Percentiles rank a stretch among this genome's conserved stretches.
Conservation (phyloP, 1,140 invertebrate species). For the Eueides isabella region DNA sequence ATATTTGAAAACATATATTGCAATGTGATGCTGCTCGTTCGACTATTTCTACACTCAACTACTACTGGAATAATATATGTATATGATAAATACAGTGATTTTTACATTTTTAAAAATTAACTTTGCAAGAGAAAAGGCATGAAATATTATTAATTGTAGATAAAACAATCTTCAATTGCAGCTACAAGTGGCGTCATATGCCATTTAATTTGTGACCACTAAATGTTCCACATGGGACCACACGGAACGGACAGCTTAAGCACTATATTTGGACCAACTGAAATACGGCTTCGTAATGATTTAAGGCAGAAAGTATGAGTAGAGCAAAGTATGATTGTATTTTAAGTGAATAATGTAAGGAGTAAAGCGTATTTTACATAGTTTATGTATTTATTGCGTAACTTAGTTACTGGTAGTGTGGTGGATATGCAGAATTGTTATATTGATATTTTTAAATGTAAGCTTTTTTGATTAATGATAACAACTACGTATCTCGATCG, state of each 20-base stretch:
- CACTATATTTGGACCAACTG: neutral
- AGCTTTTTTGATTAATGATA: constrained; percentile 17
- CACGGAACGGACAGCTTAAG: neutral
- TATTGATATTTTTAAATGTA: no score
- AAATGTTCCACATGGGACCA: constrained; percentile 1
- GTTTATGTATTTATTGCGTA: neutral
- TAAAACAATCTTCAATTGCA: neutral
- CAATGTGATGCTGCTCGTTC: no score
- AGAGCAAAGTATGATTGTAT: neutral
- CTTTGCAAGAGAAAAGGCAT: no score
- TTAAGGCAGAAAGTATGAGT: neutral
- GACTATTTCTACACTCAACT: no score
- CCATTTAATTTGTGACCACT: constrained; percentile 5
- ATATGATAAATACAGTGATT: no score
- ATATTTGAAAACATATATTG: no score
- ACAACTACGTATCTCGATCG: constrained; percentile 15
- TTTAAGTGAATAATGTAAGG: neutral
- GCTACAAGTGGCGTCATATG: neutral
- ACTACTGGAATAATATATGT: no score
- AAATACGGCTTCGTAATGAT: neutral
- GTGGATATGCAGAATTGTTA: no score
- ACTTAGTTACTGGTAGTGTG: neutral
- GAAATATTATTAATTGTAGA: neutral
- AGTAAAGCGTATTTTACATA: neutral
- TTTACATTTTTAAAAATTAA: no score